Evolutionary conservation across 2,888 invertebrate species (phyloP).

Genomic region (Ophion ellenae): DNA sequence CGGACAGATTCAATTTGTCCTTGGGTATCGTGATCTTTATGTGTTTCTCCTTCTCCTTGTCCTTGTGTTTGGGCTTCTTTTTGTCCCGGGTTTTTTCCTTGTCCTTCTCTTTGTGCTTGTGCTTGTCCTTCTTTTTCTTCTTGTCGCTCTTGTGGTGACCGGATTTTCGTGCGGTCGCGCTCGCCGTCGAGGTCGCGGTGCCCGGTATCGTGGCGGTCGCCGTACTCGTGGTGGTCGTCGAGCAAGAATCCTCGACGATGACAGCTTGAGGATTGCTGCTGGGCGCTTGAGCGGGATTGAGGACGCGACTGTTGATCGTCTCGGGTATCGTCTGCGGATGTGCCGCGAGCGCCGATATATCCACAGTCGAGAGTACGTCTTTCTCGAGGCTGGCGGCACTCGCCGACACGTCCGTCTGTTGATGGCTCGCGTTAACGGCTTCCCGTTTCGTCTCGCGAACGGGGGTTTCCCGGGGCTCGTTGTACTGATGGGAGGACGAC

Average conservation of each 20-base stretch:
- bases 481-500: constrained; percentile 21
- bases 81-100: constrained; percentile 85
- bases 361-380: constrained; percentile 75
- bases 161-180: constrained; percentile 69
- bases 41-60: constrained; percentile 88
- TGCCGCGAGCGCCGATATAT: constrained; percentile 75
- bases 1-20: constrained; percentile 84
- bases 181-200: constrained; percentile 42
- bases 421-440: not conserved
- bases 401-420: constrained; percentile 8
- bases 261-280: not conserved
- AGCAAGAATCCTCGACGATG: not conserved
- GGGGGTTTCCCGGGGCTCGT: not conserved
- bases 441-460: constrained; percentile 7
- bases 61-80: constrained; percentile 90
- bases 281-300: constrained; percentile 8
- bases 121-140: constrained; percentile 91
- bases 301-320: constrained; percentile 9
- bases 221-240: constrained; percentile 34
- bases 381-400: constrained; percentile 42
- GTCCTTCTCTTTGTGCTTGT: constrained; percentile 76
- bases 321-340: constrained; percentile 71
- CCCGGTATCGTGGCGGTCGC: not conserved
- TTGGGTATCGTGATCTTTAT: constrained; percentile 87
- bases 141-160: constrained; percentile 86